Conservation (phyloP, 37 sponge, comb jelly and placozoan genomes). For the Hexactinellida sp. region DNA sequence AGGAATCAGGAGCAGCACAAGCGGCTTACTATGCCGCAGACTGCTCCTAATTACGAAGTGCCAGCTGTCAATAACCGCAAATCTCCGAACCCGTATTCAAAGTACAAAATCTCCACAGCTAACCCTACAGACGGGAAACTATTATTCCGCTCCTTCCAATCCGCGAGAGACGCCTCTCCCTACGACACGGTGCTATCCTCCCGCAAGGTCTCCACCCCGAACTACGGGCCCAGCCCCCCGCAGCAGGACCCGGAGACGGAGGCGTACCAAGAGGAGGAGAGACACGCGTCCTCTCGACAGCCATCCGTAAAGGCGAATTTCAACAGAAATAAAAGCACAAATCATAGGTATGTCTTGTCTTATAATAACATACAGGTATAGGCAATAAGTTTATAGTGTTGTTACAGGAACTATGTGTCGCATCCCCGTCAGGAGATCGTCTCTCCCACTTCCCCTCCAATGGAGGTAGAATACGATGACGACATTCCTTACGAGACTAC, state of each 20-base stretch:
- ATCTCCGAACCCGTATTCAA: background rate
- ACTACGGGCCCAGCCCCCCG: too few species aligned
- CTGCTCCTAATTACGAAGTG: background rate
- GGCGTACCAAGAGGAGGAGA: too few species aligned
- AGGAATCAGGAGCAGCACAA: background rate
- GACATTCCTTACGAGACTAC: background rate
- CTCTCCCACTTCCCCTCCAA: background rate
- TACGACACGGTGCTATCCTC: background rate
- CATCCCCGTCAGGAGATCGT: background rate
- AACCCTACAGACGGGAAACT: background rate
- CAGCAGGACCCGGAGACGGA: too few species aligned
- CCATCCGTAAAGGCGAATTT: too few species aligned
- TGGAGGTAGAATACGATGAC: background rate
- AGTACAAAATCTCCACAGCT: background rate
- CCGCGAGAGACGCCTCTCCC: background rate
- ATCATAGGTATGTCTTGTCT: background rate
- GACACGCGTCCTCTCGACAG: too few species aligned
- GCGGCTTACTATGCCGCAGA: background rate
- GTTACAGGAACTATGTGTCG: background rate
- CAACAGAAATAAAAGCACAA: background rate
- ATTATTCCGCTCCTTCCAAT: background rate
- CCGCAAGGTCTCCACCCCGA: background rate
- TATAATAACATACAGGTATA: background rate
- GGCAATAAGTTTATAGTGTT: too few species aligned
- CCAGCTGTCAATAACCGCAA: background rate